These are phyloP conservation scores for Chloroceryle aenea DNA, from an alignment of 2,113 vertebrate genomes.

Conservation along the genomic window DNA sequence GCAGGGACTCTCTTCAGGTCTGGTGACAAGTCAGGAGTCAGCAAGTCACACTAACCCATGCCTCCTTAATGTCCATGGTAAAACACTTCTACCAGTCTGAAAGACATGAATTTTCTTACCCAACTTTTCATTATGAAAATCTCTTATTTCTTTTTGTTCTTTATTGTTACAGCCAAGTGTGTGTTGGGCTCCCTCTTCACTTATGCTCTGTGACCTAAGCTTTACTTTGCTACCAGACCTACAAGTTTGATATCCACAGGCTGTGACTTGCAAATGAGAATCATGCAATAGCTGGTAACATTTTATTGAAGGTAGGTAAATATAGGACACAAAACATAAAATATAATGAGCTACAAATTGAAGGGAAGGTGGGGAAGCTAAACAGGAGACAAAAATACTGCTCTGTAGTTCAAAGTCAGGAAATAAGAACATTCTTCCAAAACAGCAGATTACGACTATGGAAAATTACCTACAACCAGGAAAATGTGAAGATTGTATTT, in stretches of 20 bases:
- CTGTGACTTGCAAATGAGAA: background rate
- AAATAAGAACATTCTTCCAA: slow-evolving; percentile 49
- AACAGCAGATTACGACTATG: slow-evolving; percentile 7
- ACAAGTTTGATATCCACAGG: background rate
- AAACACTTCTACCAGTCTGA: background rate
- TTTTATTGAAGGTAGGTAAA: background rate
- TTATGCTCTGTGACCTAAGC: background rate
- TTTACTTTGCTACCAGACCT: background rate
- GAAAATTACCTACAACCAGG: slow-evolving; percentile 54
- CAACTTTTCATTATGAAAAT: slow-evolving; percentile 21
- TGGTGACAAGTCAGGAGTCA: background rate
- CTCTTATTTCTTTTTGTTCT: background rate
- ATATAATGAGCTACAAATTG: background rate
- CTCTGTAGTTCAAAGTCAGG: slow-evolving; percentile 55
- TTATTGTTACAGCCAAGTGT: background rate
- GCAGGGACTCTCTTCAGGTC: background rate
- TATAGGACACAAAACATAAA: background rate
- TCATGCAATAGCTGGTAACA: background rate
- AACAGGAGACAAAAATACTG: slow-evolving; percentile 10
- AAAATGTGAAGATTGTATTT: slow-evolving; percentile 39
- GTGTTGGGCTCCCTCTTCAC: background rate
- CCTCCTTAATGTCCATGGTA: background rate
- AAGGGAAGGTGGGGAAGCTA: background rate
- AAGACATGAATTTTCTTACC: slow-evolving; percentile 2
- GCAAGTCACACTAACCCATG: background rate